Base-by-base conservation (phyloP, 2,797 vertebrate species). In the Enteromius paludinosus region DNA sequence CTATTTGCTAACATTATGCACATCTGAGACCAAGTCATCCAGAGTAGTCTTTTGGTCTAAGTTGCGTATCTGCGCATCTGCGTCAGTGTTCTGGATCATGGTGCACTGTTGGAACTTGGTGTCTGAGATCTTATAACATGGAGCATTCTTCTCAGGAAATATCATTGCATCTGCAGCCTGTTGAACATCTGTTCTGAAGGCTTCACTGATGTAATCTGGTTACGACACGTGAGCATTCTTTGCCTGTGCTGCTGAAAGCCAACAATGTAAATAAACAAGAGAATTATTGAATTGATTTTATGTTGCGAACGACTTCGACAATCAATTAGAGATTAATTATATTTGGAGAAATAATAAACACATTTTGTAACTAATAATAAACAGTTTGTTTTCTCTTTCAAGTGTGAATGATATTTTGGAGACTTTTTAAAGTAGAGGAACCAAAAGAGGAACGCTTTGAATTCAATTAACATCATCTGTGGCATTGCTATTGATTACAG, bases 101-200 rank as follows among this genome's bases (percentile, higher is more conserved):
- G 54, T 28, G 54, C 30, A 15, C 71, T 35, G 9, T 10, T 20
- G 49, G 71, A 56, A 33, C 30, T 65, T 28, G 43, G 12, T 73
- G 9, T 49, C 28, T 73, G 64, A 76, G 47, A 64, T 78, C 68
- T 72, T 30, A 33, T 41, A 49, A 79, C 70, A 82, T 85, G 82
- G 81, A 84, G 68, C 71, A 85, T 90, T 89, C 79, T 84, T 79
- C 43, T 18, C 28, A 49, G 54, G 84, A 88, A 87, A 86, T 79
- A 43, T 89, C 78, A 80, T 84, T 65, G 79, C 77, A 85, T 90
- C 86, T 90, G 83, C 79, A 33, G 77, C 33, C 70, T 76, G 78
- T 38, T 33, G 23, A 82, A 87, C 87, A 81, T 90, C 84, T 87
- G 81, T 65, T 81, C 72, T 18, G 10, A 82, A 56, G 43, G 83